Percentiles rank a stretch among this genome's conserved stretches.
Conservation (phyloP, 2,797 vertebrate species). For the Silurus lanzhouensis region DNA sequence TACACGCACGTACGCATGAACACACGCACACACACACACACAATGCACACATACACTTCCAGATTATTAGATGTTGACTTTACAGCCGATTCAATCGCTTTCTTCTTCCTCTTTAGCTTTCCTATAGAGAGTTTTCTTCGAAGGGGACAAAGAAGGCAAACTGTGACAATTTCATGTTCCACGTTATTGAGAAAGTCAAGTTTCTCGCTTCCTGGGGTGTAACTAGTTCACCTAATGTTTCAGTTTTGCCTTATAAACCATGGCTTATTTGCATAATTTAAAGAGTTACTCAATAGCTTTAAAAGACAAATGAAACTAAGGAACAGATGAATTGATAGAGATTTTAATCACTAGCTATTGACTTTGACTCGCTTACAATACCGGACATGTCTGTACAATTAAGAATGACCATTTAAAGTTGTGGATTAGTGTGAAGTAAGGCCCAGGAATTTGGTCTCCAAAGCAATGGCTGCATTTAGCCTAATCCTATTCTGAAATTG, state of each 20-base stretch:
- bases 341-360: slow-evolving; percentile 6
- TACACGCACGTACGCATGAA: not conserved
- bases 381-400: slow-evolving; percentile 18
- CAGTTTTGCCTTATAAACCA: slow-evolving; percentile 19
- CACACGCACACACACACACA: not conserved
- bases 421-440: slow-evolving; percentile 46
- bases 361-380: not conserved
- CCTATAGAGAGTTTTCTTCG: slow-evolving; percentile 27
- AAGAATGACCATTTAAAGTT: slow-evolving; percentile 32
- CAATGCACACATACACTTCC: not conserved
- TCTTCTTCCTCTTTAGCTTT: slow-evolving; percentile 41
- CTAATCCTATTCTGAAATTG: slow-evolving; percentile 59
- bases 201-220: slow-evolving; percentile 22
- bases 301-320: not conserved
- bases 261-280: slow-evolving; percentile 10
- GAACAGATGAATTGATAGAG: not conserved
- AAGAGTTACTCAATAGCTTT: not conserved
- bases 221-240: slow-evolving; percentile 33
- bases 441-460: slow-evolving; percentile 39
- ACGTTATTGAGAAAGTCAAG: slow-evolving; percentile 32
- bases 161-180: slow-evolving; percentile 37
- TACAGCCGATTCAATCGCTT: slow-evolving; percentile 50
- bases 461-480: slow-evolving; percentile 52
- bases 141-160: slow-evolving; percentile 30
- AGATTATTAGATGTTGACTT: slow-evolving; percentile 58